Base-by-base conservation (phyloP, 2,113 vertebrate species). In the Natator depressus region DNA sequence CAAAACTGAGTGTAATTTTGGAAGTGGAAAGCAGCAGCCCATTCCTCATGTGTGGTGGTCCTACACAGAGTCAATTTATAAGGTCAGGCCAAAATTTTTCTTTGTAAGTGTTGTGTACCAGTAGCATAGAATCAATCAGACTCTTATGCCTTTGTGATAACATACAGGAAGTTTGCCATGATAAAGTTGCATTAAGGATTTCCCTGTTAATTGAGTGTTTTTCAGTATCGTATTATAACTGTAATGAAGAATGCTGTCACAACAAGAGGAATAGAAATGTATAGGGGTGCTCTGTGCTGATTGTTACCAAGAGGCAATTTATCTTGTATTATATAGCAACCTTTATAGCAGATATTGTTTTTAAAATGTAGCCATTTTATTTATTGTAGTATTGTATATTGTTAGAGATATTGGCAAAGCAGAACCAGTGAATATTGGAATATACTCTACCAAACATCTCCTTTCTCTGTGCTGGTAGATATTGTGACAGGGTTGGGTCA, bases 321-420 rank as follows among this genome's bases (percentile, higher is more conserved):
- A 8, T 57, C 8, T 75, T 53, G 14, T 19, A 29, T n/a, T 59
- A 62, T 35, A 47, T 55, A 62, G 47, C 38, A 62, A 31, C 46
- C 84, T 42, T 38, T 81, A 42, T 49, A 85, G 17, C 75, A 50
- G 49, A 55, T 69, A 31, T 42, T 90, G 24, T 16, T 80, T 50
- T 65, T 16, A 81, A 89, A 88, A 85, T 35, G 2, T 19, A 80
- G 47, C 27, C 38, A 11, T 62, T 90, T 65, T 84, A 42, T 90
- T 84, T 87, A 25, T 13, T 0, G 0, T 25, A 87, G 1, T 42
- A 9, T 84, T 54, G 16, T 24, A 11, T 6, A 6, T 25, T 62
- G 31, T 20, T 62, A 16, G 12, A 49, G 38, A 17, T 84, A 2
- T 84, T 81, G 75, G 22, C 35, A 84, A 69, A n/a, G 57, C 54